phyloP scores from a whole-genome alignment of 2,797 vertebrate species.

The Hemibagrus guttatus region DNA sequence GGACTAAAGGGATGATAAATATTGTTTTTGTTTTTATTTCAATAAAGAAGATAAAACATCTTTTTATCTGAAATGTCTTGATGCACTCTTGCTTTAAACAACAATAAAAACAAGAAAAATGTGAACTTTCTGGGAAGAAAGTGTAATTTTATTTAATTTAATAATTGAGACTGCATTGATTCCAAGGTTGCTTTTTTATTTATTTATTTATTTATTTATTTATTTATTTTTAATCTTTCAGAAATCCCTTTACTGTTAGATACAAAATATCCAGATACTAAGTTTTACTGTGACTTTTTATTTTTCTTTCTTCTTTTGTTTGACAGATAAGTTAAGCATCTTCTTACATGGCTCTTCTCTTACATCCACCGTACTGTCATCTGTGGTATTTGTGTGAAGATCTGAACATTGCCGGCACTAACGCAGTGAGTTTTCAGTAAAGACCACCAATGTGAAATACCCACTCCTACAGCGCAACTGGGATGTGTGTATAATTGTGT shows the following conservation, averaged over 20 bases:
- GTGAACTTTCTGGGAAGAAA: not conserved
- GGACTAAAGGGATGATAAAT: not conserved
- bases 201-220: not conserved
- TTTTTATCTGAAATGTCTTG: no score
- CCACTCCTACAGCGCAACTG: slow-evolving; percentile 65
- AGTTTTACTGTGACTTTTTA: not conserved
- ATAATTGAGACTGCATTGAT: not conserved
- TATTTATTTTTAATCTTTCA: not conserved
- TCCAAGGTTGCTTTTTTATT: not conserved
- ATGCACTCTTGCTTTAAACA: not conserved
- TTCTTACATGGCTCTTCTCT: slow-evolving; percentile 15
- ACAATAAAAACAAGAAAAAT: not conserved
- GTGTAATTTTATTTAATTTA: not conserved
- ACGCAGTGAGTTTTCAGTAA: slow-evolving; percentile 61
- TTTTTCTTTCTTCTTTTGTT: slow-evolving; percentile 13
- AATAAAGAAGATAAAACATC: slow-evolving; percentile 13
- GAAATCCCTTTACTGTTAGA: not conserved
- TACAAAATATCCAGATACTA: not conserved
- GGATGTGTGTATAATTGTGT: slow-evolving; percentile 70
- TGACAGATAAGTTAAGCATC: slow-evolving; percentile 2
- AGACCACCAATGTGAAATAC: slow-evolving; percentile 70
- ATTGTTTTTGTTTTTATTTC: not conserved
- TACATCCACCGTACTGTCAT: slow-evolving; percentile 35
- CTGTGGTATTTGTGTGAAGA: slow-evolving; percentile 59
- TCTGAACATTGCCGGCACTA: slow-evolving; percentile 61